Base-by-base conservation (phyloP, 2,113 vertebrate genomes). In the Albula glossodonta region DNA sequence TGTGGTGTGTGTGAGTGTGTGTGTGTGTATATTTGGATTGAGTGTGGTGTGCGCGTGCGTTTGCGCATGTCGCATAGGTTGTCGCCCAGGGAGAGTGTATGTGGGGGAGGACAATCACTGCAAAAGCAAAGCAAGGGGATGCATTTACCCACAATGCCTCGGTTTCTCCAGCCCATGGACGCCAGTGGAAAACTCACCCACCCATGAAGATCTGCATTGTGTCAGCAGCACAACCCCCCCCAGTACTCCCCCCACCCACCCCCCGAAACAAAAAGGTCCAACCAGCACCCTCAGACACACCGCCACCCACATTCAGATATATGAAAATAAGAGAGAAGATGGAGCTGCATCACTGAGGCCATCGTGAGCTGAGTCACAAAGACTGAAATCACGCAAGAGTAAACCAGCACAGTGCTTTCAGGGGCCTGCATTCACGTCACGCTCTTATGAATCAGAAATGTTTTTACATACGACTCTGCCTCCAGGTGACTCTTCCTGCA, bases 141-240 rank as follows among this genome's bases (percentile, higher is more conserved):
- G 63, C 8, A n/a, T 53, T 57, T 81, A 81, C 50, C 80, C 49
- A 82, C 52, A 82, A 57, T 82, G 81, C 12, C 83, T 56, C 25
- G 10, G 70, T 25, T 9, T 51, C 70, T 10, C 74, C 51, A 12
- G 51, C 70, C 74, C 74, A 53, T 10, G n/a, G 48, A 80, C 41
- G 10, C 25, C 25, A 80, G 31, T 80, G 78, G 41, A 80, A 80
- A 80, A n/a, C 31, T 50, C 31, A 7, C 2, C 31, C 78, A 79
- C 31, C 31, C 78, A 74, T 56, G 53, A 56, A 56, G 53, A 56
- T 56, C 53, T 56, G 53, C 53, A 12, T 56, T 56, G 53, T 12
- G 53, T 31, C 74, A 77, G 25, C 22, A n/a, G 63, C 22, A 41
- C 31, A 41, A 41, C 31, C 31, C 31, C 31, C 31, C 31, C 31